Evolutionary conservation across 1,140 invertebrate species (phyloP).

Genomic region (Chelonus insularis): DNA sequence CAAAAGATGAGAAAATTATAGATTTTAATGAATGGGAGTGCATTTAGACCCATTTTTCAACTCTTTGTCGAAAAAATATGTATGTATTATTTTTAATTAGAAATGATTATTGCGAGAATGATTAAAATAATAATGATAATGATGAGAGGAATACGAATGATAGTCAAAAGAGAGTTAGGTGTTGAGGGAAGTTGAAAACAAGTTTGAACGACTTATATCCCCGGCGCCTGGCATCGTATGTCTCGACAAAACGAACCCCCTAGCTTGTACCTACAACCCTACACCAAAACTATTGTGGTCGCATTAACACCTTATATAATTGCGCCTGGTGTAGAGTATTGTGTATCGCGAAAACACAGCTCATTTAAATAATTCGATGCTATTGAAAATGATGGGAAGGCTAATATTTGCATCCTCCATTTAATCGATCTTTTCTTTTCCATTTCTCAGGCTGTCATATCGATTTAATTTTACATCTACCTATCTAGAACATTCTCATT

Average conservation of each 20-base stretch:
- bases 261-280: slow-evolving; percentile 44
- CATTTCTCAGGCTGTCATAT: slow-evolving; percentile 52
- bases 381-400: slow-evolving; percentile 47
- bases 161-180: neutral
- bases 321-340: slow-evolving; percentile 38
- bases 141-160: no score
- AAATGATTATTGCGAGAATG: no score
- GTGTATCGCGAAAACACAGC: slow-evolving; percentile 45
- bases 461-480: no score
- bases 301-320: slow-evolving; percentile 59
- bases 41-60: no score
- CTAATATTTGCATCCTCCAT: slow-evolving; percentile 45
- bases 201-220: neutral
- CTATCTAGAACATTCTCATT: no score
- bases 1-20: no score
- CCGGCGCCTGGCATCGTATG: slow-evolving; percentile 13
- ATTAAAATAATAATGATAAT: neutral
- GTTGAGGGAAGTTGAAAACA: neutral
- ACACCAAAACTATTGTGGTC: slow-evolving; percentile 48
- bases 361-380: slow-evolving; percentile 55
- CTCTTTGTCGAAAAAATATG: no score
- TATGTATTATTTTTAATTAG: no score
- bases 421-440: no score
- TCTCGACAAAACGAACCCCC: slow-evolving; percentile 41
- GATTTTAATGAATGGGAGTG: no score